Evolutionary conservation across 1,140 invertebrate species (phyloP).

Genomic region (Ganaspis sp.): DNA sequence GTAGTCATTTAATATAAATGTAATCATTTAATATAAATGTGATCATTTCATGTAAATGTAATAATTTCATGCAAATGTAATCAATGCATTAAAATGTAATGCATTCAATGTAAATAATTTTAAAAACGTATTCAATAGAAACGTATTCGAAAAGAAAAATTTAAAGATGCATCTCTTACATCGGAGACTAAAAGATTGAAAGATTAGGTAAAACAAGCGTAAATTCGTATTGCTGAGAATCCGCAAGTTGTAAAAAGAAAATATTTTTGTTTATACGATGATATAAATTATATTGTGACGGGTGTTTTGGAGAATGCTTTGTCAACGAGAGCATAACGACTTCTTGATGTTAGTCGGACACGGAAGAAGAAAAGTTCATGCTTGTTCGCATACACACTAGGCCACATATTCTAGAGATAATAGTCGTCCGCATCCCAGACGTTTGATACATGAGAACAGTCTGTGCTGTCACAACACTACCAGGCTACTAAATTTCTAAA

Average conservation of each 20-base stretch:
- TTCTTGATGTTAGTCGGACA: neutral
- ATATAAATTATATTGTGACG: neutral
- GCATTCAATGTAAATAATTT: no score
- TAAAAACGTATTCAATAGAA: no score
- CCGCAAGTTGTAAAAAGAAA: neutral
- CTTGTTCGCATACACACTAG: neutral
- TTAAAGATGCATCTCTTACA: no score
- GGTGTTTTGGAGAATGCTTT: neutral
- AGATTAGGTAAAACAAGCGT: neutral
- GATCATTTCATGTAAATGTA: no score
- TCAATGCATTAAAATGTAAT: no score
- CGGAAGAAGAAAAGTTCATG: constrained; percentile 18
- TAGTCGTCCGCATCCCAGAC: constrained; percentile 31
- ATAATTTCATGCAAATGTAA: no score
- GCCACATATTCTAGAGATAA: constrained; percentile 32
- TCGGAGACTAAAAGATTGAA: no score
- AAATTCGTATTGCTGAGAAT: neutral
- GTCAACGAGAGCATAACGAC: constrained; percentile 1
- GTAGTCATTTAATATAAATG: no score
- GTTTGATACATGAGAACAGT: constrained; percentile 55
- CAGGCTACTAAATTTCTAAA: constrained; percentile 60
- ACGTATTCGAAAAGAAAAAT: no score
- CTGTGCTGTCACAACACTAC: constrained; percentile 58
- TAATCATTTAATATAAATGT: no score
- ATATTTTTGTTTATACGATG: neutral